Evolutionary conservation across 2,888 invertebrate genomes (phyloP).

Genomic region (Tortrix viridana): DNA sequence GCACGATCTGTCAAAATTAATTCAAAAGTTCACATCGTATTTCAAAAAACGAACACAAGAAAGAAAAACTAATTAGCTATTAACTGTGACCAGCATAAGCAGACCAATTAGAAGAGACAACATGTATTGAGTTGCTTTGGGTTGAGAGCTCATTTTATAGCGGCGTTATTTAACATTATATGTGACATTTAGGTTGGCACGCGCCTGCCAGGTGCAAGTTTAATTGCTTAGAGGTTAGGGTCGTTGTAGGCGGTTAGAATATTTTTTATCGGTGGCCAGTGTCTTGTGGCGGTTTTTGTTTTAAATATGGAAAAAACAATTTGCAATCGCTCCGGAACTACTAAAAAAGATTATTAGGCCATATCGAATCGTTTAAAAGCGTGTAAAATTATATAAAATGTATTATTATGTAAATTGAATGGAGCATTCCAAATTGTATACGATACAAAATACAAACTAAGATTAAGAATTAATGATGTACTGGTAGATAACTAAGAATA

Average conservation of each 20-base stretch:
- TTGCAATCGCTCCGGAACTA: neutral
- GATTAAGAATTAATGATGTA: too few relatives aligned
- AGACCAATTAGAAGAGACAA: constrained; percentile 41
- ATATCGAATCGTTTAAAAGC: neutral
- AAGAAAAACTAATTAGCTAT: constrained; percentile 25
- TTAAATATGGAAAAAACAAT: neutral
- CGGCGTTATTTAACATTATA: constrained; percentile 55
- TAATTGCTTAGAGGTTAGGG: constrained; percentile 49
- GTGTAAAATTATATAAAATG: neutral
- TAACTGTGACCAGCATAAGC: constrained; percentile 17
- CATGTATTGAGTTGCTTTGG: constrained; percentile 42
- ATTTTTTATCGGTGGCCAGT: constrained; percentile 25
- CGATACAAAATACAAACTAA: too few relatives aligned
- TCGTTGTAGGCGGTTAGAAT: constrained; percentile 38
- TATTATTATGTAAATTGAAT: too few relatives aligned
- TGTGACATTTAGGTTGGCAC: constrained; percentile 65
- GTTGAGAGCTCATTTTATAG: constrained; percentile 34
- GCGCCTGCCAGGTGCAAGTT: constrained; percentile 63
- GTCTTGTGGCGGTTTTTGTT: neutral
- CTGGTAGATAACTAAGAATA: too few relatives aligned
- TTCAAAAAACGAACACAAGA: constrained; percentile 19
- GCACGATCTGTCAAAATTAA: constrained; percentile 20
- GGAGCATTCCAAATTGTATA: too few relatives aligned
- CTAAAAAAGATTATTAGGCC: neutral
- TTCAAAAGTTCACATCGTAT: constrained; percentile 10